Evolutionary conservation across 2,113 vertebrate species (phyloP).

Genomic region (Circaetus cinerascens): DNA sequence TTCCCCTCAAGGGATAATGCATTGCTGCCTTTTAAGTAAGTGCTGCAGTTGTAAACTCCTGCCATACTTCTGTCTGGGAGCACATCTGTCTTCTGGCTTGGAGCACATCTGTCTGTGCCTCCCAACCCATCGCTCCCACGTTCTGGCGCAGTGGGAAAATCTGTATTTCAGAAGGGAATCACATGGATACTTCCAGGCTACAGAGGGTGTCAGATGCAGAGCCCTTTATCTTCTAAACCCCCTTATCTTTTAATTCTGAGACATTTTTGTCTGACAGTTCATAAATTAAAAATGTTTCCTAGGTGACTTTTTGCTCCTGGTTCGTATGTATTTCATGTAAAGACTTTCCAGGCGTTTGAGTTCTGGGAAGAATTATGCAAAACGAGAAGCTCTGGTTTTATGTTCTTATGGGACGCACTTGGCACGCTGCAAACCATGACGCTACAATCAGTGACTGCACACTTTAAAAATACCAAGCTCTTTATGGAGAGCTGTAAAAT

Average conservation of each 20-base stretch:
- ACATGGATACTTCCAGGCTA: background rate
- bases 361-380: slow-evolving; percentile 47
- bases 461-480: background rate
- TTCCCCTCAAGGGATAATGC: slow-evolving; percentile 26
- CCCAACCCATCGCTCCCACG: background rate
- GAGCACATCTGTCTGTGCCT: slow-evolving; percentile 61
- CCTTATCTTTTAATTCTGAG: slow-evolving; percentile 60
- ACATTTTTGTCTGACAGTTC: slow-evolving; percentile 54
- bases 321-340: slow-evolving; percentile 53
- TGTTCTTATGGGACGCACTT: background rate
- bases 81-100: slow-evolving; percentile 51
- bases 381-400: background rate
- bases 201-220: slow-evolving; percentile 10
- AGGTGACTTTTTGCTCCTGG: slow-evolving; percentile 38
- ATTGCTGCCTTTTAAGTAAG: slow-evolving; percentile 63
- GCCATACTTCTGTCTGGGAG: slow-evolving; percentile 48
- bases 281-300: slow-evolving; percentile 64
- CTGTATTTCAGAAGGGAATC: slow-evolving; percentile 10
- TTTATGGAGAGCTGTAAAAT: background rate
- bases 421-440: background rate
- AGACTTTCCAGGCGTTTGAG: slow-evolving; percentile 18
- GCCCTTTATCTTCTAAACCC: slow-evolving; percentile 51
- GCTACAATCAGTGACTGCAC: background rate
- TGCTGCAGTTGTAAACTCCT: slow-evolving; percentile 33
- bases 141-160: background rate